Evolutionary conservation across 2,113 vertebrate species (phyloP).

Genomic region (Phrynosoma platyrhinos): DNA sequence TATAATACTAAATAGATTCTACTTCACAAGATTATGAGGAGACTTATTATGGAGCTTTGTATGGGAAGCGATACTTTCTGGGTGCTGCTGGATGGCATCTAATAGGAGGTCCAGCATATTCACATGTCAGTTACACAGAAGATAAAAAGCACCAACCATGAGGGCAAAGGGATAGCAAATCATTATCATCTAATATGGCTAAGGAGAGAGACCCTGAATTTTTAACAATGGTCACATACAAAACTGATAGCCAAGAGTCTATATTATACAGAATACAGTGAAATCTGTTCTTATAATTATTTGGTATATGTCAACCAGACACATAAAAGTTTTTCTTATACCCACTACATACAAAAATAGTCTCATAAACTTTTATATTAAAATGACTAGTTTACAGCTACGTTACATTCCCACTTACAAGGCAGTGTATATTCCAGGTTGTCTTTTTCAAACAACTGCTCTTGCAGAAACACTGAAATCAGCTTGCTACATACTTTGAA

Average conservation of each 20-base stretch:
- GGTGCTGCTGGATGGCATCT: slow-evolving; percentile 13
- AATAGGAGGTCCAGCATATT: background rate
- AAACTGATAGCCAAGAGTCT: background rate
- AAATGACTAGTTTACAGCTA: too few species aligned
- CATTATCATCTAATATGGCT: background rate
- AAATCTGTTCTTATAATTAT: background rate
- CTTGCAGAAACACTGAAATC: too few species aligned
- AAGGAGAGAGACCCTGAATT: background rate
- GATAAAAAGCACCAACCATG: background rate
- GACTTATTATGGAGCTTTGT: slow-evolving; percentile 44
- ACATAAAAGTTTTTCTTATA: too few species aligned
- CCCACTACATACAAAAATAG: too few species aligned
- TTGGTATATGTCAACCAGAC: too few species aligned
- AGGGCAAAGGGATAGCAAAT: background rate
- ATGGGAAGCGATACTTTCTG: background rate
- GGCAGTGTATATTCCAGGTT: too few species aligned
- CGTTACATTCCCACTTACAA: too few species aligned
- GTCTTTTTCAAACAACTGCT: too few species aligned
- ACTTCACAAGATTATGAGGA: slow-evolving; percentile 48
- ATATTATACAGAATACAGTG: background rate
- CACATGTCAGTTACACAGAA: background rate
- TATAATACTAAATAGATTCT: slow-evolving; percentile 20
- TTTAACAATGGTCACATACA: background rate
- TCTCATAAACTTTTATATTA: too few species aligned
- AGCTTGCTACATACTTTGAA: too few species aligned